A percentile compares a stretch with the other conserved stretches of the same genome.
Conservation (phyloP, 2,113 vertebrate species). For the Tiliqua scincoides region DNA sequence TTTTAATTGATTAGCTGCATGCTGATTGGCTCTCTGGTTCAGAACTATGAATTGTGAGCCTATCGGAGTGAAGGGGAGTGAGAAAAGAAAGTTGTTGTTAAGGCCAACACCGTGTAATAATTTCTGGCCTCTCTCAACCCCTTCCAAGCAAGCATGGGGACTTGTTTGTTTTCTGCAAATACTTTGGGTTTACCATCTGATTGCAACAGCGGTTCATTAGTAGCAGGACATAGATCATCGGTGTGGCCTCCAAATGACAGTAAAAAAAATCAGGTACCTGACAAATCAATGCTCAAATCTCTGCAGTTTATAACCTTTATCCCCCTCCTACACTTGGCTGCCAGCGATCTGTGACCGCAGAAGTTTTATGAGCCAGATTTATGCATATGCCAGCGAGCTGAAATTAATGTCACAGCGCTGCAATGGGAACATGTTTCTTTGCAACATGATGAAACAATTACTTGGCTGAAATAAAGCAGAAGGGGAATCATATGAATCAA, state of each 20-base stretch:
- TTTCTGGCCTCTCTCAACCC: neutral
- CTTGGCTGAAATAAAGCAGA: conserved; percentile 67
- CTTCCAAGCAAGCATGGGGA: neutral
- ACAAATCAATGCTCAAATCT: neutral
- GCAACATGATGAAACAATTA: conserved; percentile 73
- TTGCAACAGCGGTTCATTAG: conserved; percentile 54
- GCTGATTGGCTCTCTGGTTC: fast-evolving
- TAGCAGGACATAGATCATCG: conserved; percentile 13
- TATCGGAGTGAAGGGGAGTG: neutral
- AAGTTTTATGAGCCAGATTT: neutral
- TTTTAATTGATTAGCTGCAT: neutral
- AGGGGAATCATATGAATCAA: conserved; percentile 60
- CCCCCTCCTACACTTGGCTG: neutral
- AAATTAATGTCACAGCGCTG: conserved; percentile 41
- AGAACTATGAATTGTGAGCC: neutral
- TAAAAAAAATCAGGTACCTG: neutral
- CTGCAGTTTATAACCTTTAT: fast-evolving
- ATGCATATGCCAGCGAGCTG: fast-evolving
- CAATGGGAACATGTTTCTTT: conserved; percentile 56
- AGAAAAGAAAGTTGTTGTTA: neutral
- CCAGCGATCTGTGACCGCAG: neutral
- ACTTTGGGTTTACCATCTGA: conserved; percentile 13
- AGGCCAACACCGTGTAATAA: neutral
- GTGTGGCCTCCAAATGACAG: conserved; percentile 23
- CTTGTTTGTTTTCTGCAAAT: conserved; percentile 63